Evolutionary conservation across 2,888 invertebrate genomes (phyloP), one percentile per base, ranked within the genome.

Genomic region (Agonopterix heracliana): DNA sequence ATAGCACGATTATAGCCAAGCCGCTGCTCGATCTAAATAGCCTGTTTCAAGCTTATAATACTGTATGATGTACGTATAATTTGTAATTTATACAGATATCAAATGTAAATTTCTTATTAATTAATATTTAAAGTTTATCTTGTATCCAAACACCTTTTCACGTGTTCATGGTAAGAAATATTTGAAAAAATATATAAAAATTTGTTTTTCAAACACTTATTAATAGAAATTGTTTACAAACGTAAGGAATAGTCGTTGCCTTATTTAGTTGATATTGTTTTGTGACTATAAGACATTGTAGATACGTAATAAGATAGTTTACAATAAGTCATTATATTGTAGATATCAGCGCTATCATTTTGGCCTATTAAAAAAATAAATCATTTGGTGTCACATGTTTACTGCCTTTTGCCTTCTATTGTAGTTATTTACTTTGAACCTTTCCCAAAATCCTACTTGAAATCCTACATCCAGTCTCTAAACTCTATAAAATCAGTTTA

Each of bases 181-280:
- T 64, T 70, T 68, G 52, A 66, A 63, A 61, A 57, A 63, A 59
- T 10, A 62, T 64, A 59, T 60, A 58, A 55, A 55, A 59, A 66
- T 60, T 67, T 69, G 61, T 59, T 73, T 26, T 26, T 75, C 70
- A 71, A 58, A 73, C 68, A 71, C 68, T 68, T 73, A 64, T 50
- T 65, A 64, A 63, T 68, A 71, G 59, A 64, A 73, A 75, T 78
- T 78, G 74, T 81, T 81, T 80, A 82, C 70, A 73, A 74, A 71
- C 61, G 66, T 83, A 84, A 79, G 79, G 70, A 79, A 84, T 87
- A 87, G 87, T 84, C 80, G 87, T 86, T 88, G 88, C 88, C 87
- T 88, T 88, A 87, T 86, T 88, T 86, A 86, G 85, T 87, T 87
- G 67, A 80, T 78, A 84, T 88, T 86, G 74, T 87, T 88, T 87